These are phyloP conservation scores for Polyodon spathula DNA, from an alignment of 2,113 vertebrate species.

Conservation along the genomic window DNA sequence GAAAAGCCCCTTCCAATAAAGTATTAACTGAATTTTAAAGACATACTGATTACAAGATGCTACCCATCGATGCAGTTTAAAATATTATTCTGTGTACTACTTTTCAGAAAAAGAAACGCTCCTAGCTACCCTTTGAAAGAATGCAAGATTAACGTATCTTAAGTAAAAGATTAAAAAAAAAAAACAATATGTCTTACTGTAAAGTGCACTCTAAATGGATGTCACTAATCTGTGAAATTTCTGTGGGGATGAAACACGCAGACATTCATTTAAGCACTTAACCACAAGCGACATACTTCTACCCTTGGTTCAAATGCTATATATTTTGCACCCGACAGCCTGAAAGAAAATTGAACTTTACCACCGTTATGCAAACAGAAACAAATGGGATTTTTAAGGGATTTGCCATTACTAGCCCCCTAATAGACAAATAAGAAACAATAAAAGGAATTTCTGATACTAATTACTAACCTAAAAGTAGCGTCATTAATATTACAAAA, in stretches of 20 bases:
- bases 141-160: background rate
- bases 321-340: conserved; percentile 1
- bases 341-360: background rate
- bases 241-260: background rate
- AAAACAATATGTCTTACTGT: background rate
- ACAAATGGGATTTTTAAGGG: background rate
- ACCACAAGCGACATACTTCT: background rate
- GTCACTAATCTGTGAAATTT: background rate
- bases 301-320: background rate
- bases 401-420: too few species aligned
- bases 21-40: too few species aligned
- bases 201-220: background rate
- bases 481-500: too few species aligned
- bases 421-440: too few species aligned
- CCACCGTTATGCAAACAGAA: background rate
- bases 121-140: background rate
- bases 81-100: background rate
- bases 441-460: too few species aligned
- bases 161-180: background rate
- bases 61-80: background rate
- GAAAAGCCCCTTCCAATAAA: too few species aligned
- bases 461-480: too few species aligned
- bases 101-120: background rate
- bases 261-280: background rate
- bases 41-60: too few species aligned